Base-by-base conservation (phyloP, 2,113 vertebrate genomes). In the Oreochromis tanganicae region DNA sequence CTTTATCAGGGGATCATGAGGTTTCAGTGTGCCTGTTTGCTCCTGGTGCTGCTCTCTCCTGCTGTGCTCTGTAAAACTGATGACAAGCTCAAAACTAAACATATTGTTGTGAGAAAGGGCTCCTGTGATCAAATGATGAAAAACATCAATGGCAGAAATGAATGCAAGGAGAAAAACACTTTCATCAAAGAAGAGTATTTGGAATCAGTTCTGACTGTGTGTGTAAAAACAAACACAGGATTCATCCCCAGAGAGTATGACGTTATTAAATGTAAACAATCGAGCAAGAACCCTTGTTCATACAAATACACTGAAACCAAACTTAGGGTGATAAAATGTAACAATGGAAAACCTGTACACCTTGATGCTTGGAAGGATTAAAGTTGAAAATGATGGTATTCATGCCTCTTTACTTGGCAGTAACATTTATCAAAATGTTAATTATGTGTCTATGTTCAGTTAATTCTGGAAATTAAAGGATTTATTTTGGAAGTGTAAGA, bases 391-490 rank as follows among this genome's bases (percentile, higher is more conserved):
- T 73, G 38, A 24, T 46, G 38, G 13, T 14, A 24, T 71, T 24
- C 0, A 0, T 71, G 36, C 38, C 0, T 73, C 8, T 46, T 27
- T 46, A 73, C 5, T 46, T 73, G 66, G 21, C 0, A 71, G 66
- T 46, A 38, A 66, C 32, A 73, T 73, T 73, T 46, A 24, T 73
- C 8, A 46, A 27, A 73, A 46, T 27, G 21, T 0, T 73, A 73
- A 3, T 27, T 16, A 46, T 43, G 13, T 46, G n/a, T 21, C 5
- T 43, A 4, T 27, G 13, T 73, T 73, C 66, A 27, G 13, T 73
- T 1, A 10, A 46, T 43, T 27, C 5, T 27, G 38, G 34, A 46
- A 73, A 46, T 73, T 9, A 43, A 43, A 71, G 21, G 3, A 73
- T 9, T 46, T 27, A 29, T 29, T 48, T 16, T 73, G 8, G 68